Percentiles rank a stretch among this genome's conserved stretches.
Evolutionary conservation across 2,113 vertebrate genomes (phyloP).

Genomic region (Cynopterus brachyotis): DNA sequence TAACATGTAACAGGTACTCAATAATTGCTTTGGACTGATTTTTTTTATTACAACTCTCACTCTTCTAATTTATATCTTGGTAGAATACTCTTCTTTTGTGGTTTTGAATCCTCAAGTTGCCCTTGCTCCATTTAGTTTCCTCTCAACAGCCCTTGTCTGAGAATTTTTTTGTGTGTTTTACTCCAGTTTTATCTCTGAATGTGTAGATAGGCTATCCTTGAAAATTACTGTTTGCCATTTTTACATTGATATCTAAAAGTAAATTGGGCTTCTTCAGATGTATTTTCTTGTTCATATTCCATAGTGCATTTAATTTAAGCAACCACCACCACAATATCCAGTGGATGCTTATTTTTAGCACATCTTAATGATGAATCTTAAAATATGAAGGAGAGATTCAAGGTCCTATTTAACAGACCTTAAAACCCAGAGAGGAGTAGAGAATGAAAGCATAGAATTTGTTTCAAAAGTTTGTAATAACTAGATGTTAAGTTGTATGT

Average conservation of each 20-base stretch:
- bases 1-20: background rate
- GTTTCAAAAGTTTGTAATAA: background rate
- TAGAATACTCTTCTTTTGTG: background rate
- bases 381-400: background rate
- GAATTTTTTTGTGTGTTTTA: background rate
- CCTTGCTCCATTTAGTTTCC: background rate
- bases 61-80: background rate
- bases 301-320: background rate
- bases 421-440: background rate
- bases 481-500: background rate
- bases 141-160: background rate
- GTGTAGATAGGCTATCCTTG: background rate
- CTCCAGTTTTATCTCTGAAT: background rate
- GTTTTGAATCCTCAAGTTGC: background rate
- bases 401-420: background rate
- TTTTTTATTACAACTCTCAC: rapidly evolving
- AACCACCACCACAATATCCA: background rate
- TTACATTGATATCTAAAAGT: background rate
- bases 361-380: background rate
- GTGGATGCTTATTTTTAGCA: background rate
- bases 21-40: background rate
- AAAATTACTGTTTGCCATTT: background rate
- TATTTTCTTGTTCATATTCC: background rate
- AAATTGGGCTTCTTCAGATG: background rate
- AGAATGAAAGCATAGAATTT: background rate